Evolutionary conservation across 2,797 vertebrate genomes (phyloP), one percentile per base, ranked within the genome.

Genomic region (Sebastes minor): DNA sequence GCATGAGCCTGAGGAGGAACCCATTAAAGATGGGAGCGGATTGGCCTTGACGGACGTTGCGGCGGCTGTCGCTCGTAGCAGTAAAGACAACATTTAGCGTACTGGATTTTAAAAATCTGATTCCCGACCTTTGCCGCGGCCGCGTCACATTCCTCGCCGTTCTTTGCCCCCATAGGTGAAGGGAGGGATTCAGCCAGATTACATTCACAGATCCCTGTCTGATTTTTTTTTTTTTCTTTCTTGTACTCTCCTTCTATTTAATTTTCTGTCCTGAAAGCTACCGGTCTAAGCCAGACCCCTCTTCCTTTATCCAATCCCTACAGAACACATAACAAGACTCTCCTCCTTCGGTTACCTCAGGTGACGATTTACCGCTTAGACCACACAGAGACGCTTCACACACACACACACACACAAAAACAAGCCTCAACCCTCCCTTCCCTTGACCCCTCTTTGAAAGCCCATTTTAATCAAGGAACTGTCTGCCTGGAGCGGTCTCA

Each of bases 381-480:
- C 89, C 89, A 89, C 87, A 90, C 89, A 88, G 66, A 85, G 38
- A 38, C 23, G 0, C 35, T 49, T 35, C 42, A 1, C 42, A 46
- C 42, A 18, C 42, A 46, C 38, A 16, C 66, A 63, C 23, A 74
- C 23, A 52, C 53, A 72, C 42, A 33, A 22, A 78, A 4, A 63
- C 49, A 69, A 69, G 57, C 57, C 28, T 55, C 30, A 52, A 30
- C 38, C 22, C n/a, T 23, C 65, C 10, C n/a, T 8, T 59, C 27
- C 16, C 35, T 32, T 56, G 49, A 18, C 18, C 74, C 74, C 74
- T 59, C 38, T 12, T 16, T 57, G 32, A 86, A 82, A 85, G 38
- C 46, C 85, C 57, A 69, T 85, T 92, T 91, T 90, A 91, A 93
- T 92, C 85, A 88, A 76, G 62, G 68, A 55, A 38, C 69, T 56